Conservation (phyloP, 2,888 invertebrate genomes). For the Diachrysia chrysitis region DNA sequence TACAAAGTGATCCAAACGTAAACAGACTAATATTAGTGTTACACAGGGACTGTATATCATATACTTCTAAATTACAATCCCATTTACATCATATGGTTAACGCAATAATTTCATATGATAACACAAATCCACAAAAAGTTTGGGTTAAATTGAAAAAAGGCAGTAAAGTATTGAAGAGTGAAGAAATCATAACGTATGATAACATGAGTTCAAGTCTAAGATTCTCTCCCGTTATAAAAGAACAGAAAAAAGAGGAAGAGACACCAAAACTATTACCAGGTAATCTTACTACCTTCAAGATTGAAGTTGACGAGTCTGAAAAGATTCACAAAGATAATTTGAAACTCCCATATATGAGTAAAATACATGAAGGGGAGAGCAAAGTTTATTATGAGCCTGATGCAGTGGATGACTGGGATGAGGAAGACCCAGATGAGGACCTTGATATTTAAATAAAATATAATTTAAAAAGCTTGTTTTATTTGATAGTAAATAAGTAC, state of each 20-base stretch:
- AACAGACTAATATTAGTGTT: constrained; percentile 77
- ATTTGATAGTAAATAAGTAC: background rate
- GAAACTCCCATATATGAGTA: constrained; percentile 90
- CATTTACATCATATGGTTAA: constrained; percentile 84
- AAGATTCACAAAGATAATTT: constrained; percentile 89
- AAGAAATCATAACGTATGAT: constrained; percentile 78
- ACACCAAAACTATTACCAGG: constrained; percentile 79
- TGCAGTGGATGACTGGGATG: constrained; percentile 94
- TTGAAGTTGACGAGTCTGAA: constrained; percentile 90
- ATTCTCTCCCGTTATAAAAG: constrained; percentile 69
- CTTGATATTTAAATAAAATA: constrained; percentile 89
- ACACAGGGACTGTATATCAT: constrained; percentile 86
- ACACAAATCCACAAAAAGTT: constrained; percentile 66
- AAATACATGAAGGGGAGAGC: constrained; percentile 87
- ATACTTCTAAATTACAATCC: constrained; percentile 75
- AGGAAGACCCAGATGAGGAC: constrained; percentile 96
- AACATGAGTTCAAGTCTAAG: constrained; percentile 70
- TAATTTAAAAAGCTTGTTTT: background rate
- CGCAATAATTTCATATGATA: constrained; percentile 76
- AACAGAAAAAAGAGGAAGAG: constrained; percentile 69
- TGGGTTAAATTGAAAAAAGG: constrained; percentile 84
- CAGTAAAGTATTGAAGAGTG: constrained; percentile 86
- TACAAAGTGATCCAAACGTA: constrained; percentile 67
- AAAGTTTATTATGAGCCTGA: constrained; percentile 94
- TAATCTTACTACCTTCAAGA: constrained; percentile 90